Percentiles rank a stretch among this genome's conserved stretches.
Conservation (phyloP, 2,113 vertebrate genomes). For the Podarcis raffonei region DNA sequence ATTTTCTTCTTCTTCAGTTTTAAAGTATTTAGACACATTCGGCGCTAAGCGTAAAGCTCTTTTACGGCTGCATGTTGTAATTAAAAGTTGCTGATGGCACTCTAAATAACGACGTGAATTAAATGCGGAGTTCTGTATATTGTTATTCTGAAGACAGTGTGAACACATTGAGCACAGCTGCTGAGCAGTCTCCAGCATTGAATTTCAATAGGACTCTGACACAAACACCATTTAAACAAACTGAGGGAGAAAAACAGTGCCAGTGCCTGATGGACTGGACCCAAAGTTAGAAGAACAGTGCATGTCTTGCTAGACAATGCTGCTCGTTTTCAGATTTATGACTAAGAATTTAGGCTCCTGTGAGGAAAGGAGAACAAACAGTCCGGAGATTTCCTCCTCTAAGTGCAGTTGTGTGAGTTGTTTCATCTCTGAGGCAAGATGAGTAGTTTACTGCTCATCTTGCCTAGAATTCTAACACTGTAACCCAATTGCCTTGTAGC, state of each 20-base stretch:
- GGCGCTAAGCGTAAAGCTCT: slow-evolving; percentile 24
- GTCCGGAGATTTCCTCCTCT: not conserved
- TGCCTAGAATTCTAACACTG: not conserved
- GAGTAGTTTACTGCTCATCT: not conserved
- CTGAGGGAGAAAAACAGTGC: not conserved
- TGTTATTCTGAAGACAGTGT: slow-evolving; percentile 17
- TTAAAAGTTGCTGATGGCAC: slow-evolving; percentile 44
- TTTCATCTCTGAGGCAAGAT: not conserved
- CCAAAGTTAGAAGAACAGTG: slow-evolving; percentile 26
- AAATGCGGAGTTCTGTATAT: slow-evolving; percentile 32
- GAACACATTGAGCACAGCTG: not conserved
- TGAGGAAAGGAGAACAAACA: not conserved
- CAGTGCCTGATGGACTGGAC: not conserved
- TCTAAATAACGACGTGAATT: slow-evolving; percentile 43
- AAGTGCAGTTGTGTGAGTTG: not conserved
- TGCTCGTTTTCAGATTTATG: not conserved
- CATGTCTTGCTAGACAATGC: slow-evolving; percentile 36
- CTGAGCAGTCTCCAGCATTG: not conserved
- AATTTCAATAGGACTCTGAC: not conserved
- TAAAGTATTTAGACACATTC: slow-evolving; percentile 43
- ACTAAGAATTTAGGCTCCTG: not conserved
- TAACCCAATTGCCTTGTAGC: not conserved
- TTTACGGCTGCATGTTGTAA: slow-evolving; percentile 43
- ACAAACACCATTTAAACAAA: not conserved
- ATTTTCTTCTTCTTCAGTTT: slow-evolving; percentile 41